phyloP scores from a whole-genome alignment of 1,140 invertebrate species.

The Octopus sinensis region DNA sequence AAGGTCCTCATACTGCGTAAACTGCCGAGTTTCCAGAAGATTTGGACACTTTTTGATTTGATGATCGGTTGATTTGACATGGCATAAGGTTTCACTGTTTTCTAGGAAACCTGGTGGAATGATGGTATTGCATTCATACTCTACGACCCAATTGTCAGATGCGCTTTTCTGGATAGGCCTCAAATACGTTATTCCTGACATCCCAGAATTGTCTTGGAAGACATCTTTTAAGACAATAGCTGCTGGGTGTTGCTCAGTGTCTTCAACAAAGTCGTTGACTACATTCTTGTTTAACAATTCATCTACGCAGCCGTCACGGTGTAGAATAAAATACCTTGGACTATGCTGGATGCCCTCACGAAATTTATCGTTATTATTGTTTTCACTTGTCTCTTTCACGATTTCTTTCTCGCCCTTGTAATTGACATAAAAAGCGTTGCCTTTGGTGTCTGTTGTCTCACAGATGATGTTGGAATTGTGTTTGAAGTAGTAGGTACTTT shows the following conservation, averaged over 20 bases:
- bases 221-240: slow-evolving; percentile 53
- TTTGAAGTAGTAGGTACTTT: slow-evolving; percentile 32
- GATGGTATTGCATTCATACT: slow-evolving; percentile 52
- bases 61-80: slow-evolving; percentile 20
- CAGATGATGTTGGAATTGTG: slow-evolving; percentile 50
- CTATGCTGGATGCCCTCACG: slow-evolving; percentile 45
- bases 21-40: slow-evolving; percentile 48
- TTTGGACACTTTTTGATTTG: slow-evolving; percentile 50
- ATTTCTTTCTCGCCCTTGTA: slow-evolving; percentile 46
- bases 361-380: not conserved
- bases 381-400: not conserved
- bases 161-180: slow-evolving; percentile 45
- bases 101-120: slow-evolving; percentile 33
- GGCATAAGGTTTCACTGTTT: too few species aligned
- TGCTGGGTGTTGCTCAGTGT: slow-evolving; percentile 48
- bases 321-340: slow-evolving; percentile 55
- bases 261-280: slow-evolving; percentile 48
- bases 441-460: slow-evolving; percentile 52
- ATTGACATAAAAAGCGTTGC: slow-evolving; percentile 51
- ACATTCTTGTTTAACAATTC: slow-evolving; percentile 53
- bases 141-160: slow-evolving; percentile 51
- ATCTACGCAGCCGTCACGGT: slow-evolving; percentile 53
- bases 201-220: slow-evolving; percentile 49
- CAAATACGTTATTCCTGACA: slow-evolving; percentile 50
- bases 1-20: slow-evolving; percentile 49